Evolutionary conservation across 2,888 invertebrate species (phyloP).

Genomic region (Sinhomidia bicolor): DNA sequence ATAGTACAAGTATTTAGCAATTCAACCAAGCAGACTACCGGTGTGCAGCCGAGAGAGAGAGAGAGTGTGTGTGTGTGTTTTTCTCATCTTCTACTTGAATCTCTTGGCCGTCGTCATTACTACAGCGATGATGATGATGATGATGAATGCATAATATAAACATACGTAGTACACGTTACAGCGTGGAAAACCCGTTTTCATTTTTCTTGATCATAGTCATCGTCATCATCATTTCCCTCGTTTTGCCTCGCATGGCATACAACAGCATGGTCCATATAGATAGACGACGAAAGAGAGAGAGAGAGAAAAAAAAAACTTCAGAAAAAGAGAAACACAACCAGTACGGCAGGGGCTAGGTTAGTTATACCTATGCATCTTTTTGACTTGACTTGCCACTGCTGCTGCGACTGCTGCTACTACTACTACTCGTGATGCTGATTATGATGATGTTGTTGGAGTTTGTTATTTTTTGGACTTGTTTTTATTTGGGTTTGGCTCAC

Average conservation of each 20-base stretch:
- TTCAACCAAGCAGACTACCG: conserved; percentile 20
- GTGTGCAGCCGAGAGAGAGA: no score
- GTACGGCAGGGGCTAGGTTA: conserved; percentile 69
- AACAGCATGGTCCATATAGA: conserved; percentile 35
- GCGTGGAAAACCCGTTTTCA: conserved; percentile 53
- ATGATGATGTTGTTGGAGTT: neutral
- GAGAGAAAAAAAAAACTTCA: neutral
- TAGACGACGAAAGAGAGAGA: no score
- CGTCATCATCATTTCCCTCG: neutral
- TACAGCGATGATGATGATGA: conserved; percentile 16
- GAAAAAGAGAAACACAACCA: neutral
- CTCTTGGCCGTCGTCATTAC: neutral
- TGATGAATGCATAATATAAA: conserved; percentile 53
- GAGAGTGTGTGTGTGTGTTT: no score
- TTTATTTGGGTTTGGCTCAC: conserved; percentile 29
- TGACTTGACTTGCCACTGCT: neutral
- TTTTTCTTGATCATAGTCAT: conserved; percentile 35
- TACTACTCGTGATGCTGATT: no score
- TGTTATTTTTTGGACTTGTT: conserved; percentile 10
- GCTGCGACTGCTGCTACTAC: neutral
- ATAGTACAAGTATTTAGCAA: neutral
- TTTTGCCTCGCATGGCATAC: neutral
- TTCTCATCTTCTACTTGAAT: no score
- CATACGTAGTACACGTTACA: neutral
- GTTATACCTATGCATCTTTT: conserved; percentile 48